Base-by-base conservation (phyloP, 1,140 invertebrate species). In the Anastrepha ludens region DNA sequence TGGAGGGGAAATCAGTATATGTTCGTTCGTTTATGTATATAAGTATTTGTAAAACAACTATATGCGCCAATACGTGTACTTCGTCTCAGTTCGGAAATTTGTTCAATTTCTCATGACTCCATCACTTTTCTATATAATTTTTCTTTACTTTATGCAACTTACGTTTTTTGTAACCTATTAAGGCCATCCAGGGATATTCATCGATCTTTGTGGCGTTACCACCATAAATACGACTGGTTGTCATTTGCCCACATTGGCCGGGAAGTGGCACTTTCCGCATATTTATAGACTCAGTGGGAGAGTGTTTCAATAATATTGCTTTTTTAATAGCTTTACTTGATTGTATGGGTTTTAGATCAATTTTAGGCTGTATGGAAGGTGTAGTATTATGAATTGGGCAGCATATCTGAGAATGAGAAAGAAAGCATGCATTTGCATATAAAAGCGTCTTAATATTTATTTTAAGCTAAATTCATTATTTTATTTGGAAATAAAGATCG, bases 121-220 rank as follows among this genome's bases (percentile, higher is more conserved):
- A 2, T 55, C 3, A 6, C 11, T 55, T 55, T 8, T 55, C 50
- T 55, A 55, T 55, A 11, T 8, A 3, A 55, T 55, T 55, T 55
- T 55, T 11, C 11, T 3, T 2, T 55, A 2, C 11, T 8, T 55
- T 55, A 55, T 55, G 50, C 11, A 55, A 86, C 78, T 85, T 88
- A 93, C 92, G 87, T 86, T 89, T 90, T 13, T 89, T 90, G 70
- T 90, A 92, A 70, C 92, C 91, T 29, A 96, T 89, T 0, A 96
- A 92, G 0, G 94, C 94, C 95, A 96, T 95, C 96, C 96, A 96
- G 0, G 96, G 96, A 90, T 95, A 96, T 90, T 96, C 95, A 86
- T 95, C 95, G 7, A 96, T 93, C 0, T 94, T 94, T 0, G 95
- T 94, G 3, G 93, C 91, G 85, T 94, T 93, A 6, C 95, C 95